phyloP scores from a whole-genome alignment of 2,797 vertebrate species.

The Microcaecilia unicolor region DNA sequence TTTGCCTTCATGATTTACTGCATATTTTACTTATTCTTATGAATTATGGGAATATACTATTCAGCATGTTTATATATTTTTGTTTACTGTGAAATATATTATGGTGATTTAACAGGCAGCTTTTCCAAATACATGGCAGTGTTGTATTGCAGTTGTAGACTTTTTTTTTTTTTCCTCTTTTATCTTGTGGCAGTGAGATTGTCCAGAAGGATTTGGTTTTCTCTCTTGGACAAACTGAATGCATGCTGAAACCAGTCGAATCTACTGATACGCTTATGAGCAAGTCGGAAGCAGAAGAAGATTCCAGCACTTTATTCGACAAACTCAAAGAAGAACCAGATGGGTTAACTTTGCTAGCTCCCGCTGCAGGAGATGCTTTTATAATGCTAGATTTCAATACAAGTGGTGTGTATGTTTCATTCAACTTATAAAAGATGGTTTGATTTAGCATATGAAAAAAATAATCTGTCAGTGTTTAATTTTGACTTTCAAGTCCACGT shows the following conservation, averaged over 20 bases:
- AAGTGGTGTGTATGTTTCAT: constrained; percentile 56
- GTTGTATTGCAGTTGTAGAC: no score
- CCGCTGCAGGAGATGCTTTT: constrained; percentile 88
- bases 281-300: constrained; percentile 47
- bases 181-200: constrained; percentile 71
- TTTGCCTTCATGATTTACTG: no score
- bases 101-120: no score
- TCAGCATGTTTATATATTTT: no score
- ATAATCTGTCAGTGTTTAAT: no score
- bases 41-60: no score
- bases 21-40: no score
- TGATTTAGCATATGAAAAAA: background rate
- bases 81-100: no score
- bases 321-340: constrained; percentile 82
- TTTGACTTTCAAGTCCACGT: no score
- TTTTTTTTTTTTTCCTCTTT: background rate
- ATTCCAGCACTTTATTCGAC: constrained; percentile 73
- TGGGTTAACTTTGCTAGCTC: constrained; percentile 82
- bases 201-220: constrained; percentile 84
- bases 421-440: background rate
- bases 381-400: constrained; percentile 81
- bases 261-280: constrained; percentile 67
- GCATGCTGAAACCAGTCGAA: constrained; percentile 57
- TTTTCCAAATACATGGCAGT: no score
- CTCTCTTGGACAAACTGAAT: constrained; percentile 85